Percentiles rank a stretch among this genome's conserved stretches.
These are phyloP conservation scores for Neotoxoptera formosana DNA, from an alignment of 1,140 invertebrate genomes.

Conservation along the genomic window DNA sequence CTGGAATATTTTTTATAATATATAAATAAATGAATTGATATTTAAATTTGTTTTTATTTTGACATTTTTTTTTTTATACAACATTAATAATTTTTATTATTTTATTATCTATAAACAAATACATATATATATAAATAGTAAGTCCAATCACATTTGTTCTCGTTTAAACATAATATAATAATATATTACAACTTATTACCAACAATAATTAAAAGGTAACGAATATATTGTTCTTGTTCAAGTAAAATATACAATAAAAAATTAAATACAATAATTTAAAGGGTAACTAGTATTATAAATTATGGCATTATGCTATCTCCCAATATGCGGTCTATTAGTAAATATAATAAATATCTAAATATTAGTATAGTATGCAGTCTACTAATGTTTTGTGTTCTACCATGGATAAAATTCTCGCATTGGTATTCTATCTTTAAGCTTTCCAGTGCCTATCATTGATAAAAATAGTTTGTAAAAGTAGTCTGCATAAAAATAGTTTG, in stretches of 20 bases:
- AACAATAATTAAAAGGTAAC: slow-evolving; percentile 41
- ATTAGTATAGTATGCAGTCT: too few species aligned
- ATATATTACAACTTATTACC: neutral
- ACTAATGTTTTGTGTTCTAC: too few species aligned
- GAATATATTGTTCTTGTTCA: neutral
- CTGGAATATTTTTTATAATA: slow-evolving; percentile 21
- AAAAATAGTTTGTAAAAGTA: too few species aligned
- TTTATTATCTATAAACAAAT: neutral
- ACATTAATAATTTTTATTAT: neutral
- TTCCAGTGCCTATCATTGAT: too few species aligned
- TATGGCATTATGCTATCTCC: too few species aligned
- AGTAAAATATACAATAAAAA: neutral
- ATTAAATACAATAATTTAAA: slow-evolving; percentile 20
- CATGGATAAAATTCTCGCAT: too few species aligned
- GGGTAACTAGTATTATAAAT: slow-evolving; percentile 19
- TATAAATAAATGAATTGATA: neutral
- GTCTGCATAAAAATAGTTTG: too few species aligned
- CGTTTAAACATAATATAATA: neutral
- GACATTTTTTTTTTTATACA: neutral
- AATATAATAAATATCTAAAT: too few species aligned
- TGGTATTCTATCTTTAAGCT: too few species aligned
- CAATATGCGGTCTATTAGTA: too few species aligned
- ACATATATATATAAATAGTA: neutral
- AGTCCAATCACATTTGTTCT: neutral
- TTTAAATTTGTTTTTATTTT: neutral